Conservation (phyloP, 2,888 invertebrate species). For the Diaperis boleti region DNA sequence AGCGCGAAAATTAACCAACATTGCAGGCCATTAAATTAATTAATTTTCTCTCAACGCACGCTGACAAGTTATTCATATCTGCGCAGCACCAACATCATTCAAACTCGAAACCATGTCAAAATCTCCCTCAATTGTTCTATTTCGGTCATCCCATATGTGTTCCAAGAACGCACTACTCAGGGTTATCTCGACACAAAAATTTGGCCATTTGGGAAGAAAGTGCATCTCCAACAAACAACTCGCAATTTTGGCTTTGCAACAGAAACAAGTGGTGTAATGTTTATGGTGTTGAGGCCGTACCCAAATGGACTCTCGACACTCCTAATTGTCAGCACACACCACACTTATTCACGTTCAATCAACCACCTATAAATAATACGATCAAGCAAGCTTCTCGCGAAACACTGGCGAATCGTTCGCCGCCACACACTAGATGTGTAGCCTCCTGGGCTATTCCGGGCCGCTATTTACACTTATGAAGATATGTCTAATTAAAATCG, state of each 20-base stretch:
- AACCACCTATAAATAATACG: constrained; percentile 55
- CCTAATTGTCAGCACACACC: constrained; percentile 28
- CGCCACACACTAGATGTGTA: constrained; percentile 46
- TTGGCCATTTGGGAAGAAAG: background rate
- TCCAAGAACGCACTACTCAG: constrained; percentile 14
- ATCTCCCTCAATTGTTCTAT: constrained; percentile 17
- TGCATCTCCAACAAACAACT: constrained; percentile 34
- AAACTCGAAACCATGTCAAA: constrained; percentile 14
- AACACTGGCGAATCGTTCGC: constrained; percentile 53
- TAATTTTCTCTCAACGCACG: no score
- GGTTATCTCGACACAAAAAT: constrained; percentile 2
- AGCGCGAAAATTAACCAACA: no score
- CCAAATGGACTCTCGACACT: background rate
- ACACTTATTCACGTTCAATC: constrained; percentile 50
- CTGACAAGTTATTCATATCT: no score
- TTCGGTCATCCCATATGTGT: constrained; percentile 4
- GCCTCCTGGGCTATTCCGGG: constrained; percentile 53
- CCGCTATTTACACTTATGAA: constrained; percentile 42
- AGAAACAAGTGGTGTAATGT: background rate
- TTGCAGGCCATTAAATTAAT: no score
- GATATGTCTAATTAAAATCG: constrained; percentile 47
- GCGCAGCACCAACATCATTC: constrained; percentile 5
- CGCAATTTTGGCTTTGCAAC: constrained; percentile 31
- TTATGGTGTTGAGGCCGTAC: background rate
- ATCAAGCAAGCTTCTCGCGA: constrained; percentile 52